Base-by-base conservation (phyloP, 2,888 invertebrate genomes). In the Poecilus cupreus region DNA sequence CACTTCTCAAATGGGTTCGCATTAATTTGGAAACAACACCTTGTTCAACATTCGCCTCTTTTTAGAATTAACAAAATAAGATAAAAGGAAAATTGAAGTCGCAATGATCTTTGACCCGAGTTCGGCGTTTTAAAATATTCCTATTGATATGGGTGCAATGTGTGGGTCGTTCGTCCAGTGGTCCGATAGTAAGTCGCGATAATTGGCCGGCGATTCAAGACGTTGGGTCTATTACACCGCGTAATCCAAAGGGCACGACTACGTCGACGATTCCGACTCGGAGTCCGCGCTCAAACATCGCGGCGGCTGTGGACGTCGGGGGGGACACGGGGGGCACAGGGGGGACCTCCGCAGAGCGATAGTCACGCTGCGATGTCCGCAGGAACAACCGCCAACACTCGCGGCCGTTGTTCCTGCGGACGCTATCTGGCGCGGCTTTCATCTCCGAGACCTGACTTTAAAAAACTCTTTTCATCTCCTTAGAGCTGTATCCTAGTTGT, bases 401-500 rank as follows among this genome's bases (percentile, higher is more conserved):
- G 16, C 10, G 64, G 64, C 64, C 0, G 64, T 68, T 68, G 64
- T 32, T 2, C 26, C 13, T 37, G 10, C 64, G 37, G 32, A 68
- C 64, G 3, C 32, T 24, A 24, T 13, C 24, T 24, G 24, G 64
- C 18, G 37, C 32, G 18, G 64, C 60, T 76, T 60, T 82, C 76
- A 75, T 75, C 75, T 81, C 85, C 85, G 77, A 76, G 77, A 43
- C 77, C 37, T 85, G 87, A 88, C 87, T 85, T 87, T 85, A 87
- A 88, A 88, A 87, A 88, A 87, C 86, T 87, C 87, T 88, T 88
- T 87, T 88, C 87, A 87, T 88, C 87, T 85, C 84, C 84, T 85
- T 84, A 84, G 84, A 83, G 83, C 83, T 84, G 82, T 87, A 87
- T 87, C 85, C 86, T 86, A 86, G 86, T 86, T 88, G 88, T 88